Base-by-base conservation (phyloP, 2,113 vertebrate genomes). In the Dromas ardeola region DNA sequence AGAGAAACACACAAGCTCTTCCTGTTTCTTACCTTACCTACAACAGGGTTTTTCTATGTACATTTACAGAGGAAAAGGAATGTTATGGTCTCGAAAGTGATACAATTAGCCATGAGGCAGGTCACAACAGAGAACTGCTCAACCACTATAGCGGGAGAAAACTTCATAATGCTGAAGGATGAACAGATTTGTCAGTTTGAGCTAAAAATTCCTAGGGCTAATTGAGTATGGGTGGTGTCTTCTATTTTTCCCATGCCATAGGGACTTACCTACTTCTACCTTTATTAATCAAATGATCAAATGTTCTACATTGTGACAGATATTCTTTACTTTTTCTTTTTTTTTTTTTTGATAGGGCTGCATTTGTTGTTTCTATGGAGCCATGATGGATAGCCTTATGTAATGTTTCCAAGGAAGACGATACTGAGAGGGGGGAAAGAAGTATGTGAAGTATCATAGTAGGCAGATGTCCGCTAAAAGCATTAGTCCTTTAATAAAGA, bases 11-110 rank as follows among this genome's bases (percentile, higher is more conserved):
- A 52, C 5, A 87, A 56, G 17, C 4, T n/a, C 14, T 73, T 58
- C 38, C 11, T 55, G 5, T n/a, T 74, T n/a, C 61, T 81, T 42
- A 89, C 1, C 11, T 61, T 61, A n/a, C 2, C 5, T 67, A 15
- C 3, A 43, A 7, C 5, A 73, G 11, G 0, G 2, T 15, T 67
- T 91, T 84, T 30, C 26, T 45, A 2, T 34, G 15, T 2, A 2
- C 4, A 6, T 34, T 59, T 70, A 27, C n/a, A 59, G 17, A 53
- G 10, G 26, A 73, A 9, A 21, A 34, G 5, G 3, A 38, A 16
- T 34, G 5, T 32, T 74, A 29, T 2, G 6, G 7, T 67, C 13
- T 50, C 50, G 21, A 53, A 85, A 58, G 14, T 42, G 15, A 59
- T 32, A 50, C 4, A 40, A 7, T 34, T 79, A 32, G 9, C 29